Conservation (phyloP, 2,797 vertebrate genomes). For the Discoglossus pictus region DNA sequence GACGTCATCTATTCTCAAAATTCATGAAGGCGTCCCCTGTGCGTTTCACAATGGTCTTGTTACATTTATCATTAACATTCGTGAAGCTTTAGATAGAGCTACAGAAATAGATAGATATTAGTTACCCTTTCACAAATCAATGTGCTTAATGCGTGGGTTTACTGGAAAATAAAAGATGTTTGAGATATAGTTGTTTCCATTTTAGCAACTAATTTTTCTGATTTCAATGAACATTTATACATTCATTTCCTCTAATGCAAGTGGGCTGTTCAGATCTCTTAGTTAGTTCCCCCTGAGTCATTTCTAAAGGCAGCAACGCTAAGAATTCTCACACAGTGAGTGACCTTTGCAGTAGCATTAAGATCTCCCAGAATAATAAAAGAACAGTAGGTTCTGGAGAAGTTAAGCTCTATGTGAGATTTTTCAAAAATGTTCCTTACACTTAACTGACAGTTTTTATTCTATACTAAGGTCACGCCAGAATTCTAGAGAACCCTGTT, state of each 20-base stretch:
- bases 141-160: no score
- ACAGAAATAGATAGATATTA: no score
- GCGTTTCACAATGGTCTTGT: no score
- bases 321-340: conserved; percentile 47
- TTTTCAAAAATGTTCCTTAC: conserved; percentile 36
- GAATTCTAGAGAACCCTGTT: conserved; percentile 20
- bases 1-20: no score
- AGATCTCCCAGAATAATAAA: conserved; percentile 47
- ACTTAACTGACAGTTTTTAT: conserved; percentile 39
- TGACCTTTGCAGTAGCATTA: conserved; percentile 50
- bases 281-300: conserved; percentile 35
- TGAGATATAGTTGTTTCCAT: no score
- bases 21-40: no score
- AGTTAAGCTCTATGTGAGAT: conserved; percentile 50
- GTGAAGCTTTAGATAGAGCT: no score
- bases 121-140: no score
- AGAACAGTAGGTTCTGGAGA: conserved; percentile 46
- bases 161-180: no score
- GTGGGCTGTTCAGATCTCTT: conserved; percentile 18
- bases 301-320: conserved; percentile 39
- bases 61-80: no score
- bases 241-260: conserved; percentile 26
- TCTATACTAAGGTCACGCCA: conserved; percentile 33
- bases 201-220: no score
- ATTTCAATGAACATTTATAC: no score